Percentiles rank a stretch among this genome's conserved stretches.
These are phyloP conservation scores for Gorsachius magnificus DNA, from an alignment of 2,797 vertebrate genomes.

Conservation along the genomic window DNA sequence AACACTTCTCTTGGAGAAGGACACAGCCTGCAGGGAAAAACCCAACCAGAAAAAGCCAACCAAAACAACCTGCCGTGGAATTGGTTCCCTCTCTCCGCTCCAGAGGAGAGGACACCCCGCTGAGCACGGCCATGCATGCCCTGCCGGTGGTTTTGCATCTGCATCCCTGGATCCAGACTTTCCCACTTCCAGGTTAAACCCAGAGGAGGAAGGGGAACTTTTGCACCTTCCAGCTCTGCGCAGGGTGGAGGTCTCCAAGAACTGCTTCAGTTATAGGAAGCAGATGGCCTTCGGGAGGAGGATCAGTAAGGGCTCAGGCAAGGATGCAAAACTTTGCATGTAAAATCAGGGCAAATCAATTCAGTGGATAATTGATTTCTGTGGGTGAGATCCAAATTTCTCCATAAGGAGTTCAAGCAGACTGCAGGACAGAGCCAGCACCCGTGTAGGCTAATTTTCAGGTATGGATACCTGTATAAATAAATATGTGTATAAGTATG, in stretches of 20 bases:
- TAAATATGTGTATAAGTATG: not conserved
- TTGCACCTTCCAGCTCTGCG: not conserved
- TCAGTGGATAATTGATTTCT: not conserved
- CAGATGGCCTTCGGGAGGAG: not conserved
- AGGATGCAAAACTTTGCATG: not conserved
- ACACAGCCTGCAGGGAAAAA: fast-evolving
- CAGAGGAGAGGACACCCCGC: not conserved
- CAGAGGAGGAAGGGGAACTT: not conserved
- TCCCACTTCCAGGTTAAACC: not conserved
- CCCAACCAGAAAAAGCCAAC: not conserved
- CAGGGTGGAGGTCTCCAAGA: not conserved
- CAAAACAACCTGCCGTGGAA: not conserved
- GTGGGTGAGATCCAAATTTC: not conserved
- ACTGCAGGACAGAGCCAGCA: not conserved
- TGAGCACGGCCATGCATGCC: not conserved
- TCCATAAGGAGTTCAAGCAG: not conserved
- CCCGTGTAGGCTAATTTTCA: not conserved
- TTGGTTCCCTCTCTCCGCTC: not conserved
- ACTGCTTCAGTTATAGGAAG: not conserved
- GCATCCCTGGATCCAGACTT: not conserved
- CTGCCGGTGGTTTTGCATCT: not conserved
- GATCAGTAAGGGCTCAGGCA: not conserved
- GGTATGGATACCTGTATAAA: not conserved
- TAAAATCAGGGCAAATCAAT: not conserved
- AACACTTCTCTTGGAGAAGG: not conserved